Evolutionary conservation across 2,888 invertebrate species (phyloP).

Genomic region (Subacronicta megacephala): DNA sequence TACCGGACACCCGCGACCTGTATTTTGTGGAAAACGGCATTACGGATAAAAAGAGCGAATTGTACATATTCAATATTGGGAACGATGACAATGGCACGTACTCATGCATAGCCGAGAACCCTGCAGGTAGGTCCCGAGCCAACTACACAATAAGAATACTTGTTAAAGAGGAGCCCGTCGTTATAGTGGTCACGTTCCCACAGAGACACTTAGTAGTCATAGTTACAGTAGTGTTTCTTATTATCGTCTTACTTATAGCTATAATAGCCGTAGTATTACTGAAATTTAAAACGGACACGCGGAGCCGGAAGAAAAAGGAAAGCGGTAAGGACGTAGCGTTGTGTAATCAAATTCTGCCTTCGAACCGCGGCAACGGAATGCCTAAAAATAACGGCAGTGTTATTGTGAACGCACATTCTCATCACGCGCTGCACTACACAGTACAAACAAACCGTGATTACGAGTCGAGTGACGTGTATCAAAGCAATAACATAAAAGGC

Average conservation of each 20-base stretch:
- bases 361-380: constrained; percentile 83
- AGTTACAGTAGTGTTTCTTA: constrained; percentile 91
- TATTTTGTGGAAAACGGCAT: constrained; percentile 93
- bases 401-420: constrained; percentile 89
- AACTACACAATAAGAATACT: constrained; percentile 95
- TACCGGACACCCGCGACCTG: constrained; percentile 91
- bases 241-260: constrained; percentile 91
- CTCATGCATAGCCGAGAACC: constrained; percentile 95
- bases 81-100: constrained; percentile 96
- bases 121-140: constrained; percentile 93
- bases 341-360: constrained; percentile 88
- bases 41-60: constrained; percentile 93
- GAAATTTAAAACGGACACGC: constrained; percentile 86
- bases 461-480: constrained; percentile 87
- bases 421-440: constrained; percentile 88
- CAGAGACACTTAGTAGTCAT: constrained; percentile 93
- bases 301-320: constrained; percentile 88
- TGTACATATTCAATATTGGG: constrained; percentile 94
- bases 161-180: constrained; percentile 92
- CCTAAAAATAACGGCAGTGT: constrained; percentile 89
- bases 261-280: constrained; percentile 91
- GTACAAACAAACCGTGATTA: constrained; percentile 88
- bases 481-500: constrained; percentile 85
- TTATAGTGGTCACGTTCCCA: constrained; percentile 92
- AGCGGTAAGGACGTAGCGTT: constrained; percentile 91